Evolutionary conservation across 1,140 invertebrate genomes (phyloP).

Genomic region (Calosoma granatense): DNA sequence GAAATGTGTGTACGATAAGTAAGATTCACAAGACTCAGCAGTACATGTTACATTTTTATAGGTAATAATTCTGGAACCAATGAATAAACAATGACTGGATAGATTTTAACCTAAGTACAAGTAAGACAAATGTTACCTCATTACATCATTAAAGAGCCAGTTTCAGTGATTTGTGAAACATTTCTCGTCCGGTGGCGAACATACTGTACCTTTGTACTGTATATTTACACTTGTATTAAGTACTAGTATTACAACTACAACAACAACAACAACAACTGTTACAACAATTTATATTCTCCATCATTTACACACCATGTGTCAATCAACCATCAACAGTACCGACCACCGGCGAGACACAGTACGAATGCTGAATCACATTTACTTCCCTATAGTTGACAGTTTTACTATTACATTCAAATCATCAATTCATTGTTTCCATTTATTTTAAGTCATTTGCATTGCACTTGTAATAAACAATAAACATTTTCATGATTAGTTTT

Average conservation of each 20-base stretch:
- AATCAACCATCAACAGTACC: too few relatives aligned
- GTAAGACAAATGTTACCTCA: slow-evolving; percentile 46
- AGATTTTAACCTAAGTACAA: slow-evolving; percentile 42
- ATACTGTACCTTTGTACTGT: neutral
- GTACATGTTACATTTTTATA: neutral
- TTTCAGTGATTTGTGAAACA: slow-evolving; percentile 1
- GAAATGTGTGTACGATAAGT: slow-evolving; percentile 34
- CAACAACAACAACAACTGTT: too few relatives aligned
- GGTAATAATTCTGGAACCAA: slow-evolving; percentile 16
- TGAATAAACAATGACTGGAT: slow-evolving; percentile 40
- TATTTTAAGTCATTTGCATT: slow-evolving; percentile 41
- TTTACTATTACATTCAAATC: slow-evolving; percentile 38
- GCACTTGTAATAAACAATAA: slow-evolving; percentile 45
- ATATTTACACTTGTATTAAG: too few relatives aligned
- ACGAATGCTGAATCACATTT: slow-evolving; percentile 22
- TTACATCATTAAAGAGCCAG: slow-evolving; percentile 27
- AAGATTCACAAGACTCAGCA: neutral
- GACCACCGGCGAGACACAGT: too few relatives aligned
- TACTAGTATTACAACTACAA: too few relatives aligned
- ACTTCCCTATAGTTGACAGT: slow-evolving; percentile 35
- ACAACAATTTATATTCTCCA: too few relatives aligned
- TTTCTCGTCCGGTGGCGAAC: neutral
- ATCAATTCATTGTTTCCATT: slow-evolving; percentile 41
- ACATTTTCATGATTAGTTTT: slow-evolving; percentile 40
- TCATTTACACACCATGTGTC: too few relatives aligned